Conservation (phyloP, 2,888 invertebrate genomes). For the Phyto melanocephala region DNA sequence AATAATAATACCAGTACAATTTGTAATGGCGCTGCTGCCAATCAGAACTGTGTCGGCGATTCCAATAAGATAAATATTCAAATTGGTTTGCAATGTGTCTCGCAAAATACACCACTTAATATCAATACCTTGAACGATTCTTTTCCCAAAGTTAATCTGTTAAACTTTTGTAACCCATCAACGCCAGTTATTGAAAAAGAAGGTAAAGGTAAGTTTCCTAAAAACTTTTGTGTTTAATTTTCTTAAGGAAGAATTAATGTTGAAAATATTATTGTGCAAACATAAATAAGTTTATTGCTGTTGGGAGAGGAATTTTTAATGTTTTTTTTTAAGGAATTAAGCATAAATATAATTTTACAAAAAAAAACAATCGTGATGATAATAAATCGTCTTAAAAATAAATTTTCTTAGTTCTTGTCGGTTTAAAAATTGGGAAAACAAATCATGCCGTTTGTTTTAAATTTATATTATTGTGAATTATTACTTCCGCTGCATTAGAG, state of each 20-base stretch:
- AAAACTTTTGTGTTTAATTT: neutral
- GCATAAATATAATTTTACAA: too few species aligned
- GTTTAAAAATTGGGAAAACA: neutral
- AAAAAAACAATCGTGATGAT: too few species aligned
- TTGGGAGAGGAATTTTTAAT: too few species aligned
- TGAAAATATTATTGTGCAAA: neutral
- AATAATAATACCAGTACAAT: conserved; percentile 23
- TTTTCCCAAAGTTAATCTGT: conserved; percentile 64
- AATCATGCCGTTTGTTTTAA: too few species aligned
- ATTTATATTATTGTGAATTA: neutral
- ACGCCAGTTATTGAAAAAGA: conserved; percentile 57
- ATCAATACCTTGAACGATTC: conserved; percentile 70
- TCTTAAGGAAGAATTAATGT: neutral
- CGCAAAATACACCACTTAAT: conserved; percentile 70
- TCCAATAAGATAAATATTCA: conserved; percentile 71
- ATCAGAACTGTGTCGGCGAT: conserved; percentile 61
- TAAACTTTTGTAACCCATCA: conserved; percentile 59
- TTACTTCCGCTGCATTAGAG: neutral
- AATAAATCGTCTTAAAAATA: too few species aligned
- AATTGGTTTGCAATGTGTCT: conserved; percentile 70
- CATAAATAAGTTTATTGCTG: neutral
- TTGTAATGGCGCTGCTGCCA: conserved; percentile 4
- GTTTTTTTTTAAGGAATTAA: too few species aligned
- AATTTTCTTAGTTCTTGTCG: too few species aligned
- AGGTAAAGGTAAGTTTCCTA: conserved; percentile 65